These are phyloP conservation scores for Leptogaster cylindrica DNA, from an alignment of 2,888 invertebrate genomes.

Conservation along the genomic window DNA sequence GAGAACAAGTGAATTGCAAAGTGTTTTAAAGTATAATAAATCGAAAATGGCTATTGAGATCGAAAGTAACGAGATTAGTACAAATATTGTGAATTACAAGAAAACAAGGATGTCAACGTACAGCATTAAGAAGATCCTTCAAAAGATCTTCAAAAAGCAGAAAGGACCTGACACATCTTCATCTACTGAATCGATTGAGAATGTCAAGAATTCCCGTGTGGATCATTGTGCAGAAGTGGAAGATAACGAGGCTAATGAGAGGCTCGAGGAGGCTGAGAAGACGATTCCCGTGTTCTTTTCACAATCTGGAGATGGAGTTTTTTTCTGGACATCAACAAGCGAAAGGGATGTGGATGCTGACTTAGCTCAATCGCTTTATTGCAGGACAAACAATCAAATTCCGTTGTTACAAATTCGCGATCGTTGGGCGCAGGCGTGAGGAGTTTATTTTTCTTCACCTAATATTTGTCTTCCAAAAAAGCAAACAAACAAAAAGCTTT, in stretches of 20 bases:
- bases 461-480: too few relatives aligned
- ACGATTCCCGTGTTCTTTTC: constrained; percentile 76
- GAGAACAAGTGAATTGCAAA: not conserved
- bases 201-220: constrained; percentile 57
- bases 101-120: constrained; percentile 63
- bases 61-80: constrained; percentile 47
- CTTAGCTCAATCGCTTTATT: constrained; percentile 56
- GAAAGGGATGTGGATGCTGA: constrained; percentile 58
- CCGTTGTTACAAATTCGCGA: constrained; percentile 57
- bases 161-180: constrained; percentile 43
- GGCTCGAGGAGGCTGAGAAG: constrained; percentile 61
- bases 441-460: too few relatives aligned
- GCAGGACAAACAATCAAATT: constrained; percentile 57
- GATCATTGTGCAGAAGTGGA: constrained; percentile 65
- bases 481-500: too few relatives aligned
- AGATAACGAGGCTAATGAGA: constrained; percentile 83
- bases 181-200: constrained; percentile 58
- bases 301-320: constrained; percentile 79
- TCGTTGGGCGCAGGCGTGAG: constrained; percentile 77
- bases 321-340: constrained; percentile 79
- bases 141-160: constrained; percentile 72
- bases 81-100: constrained; percentile 11
- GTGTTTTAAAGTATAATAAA: not conserved
- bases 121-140: constrained; percentile 73
- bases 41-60: constrained; percentile 51